Percentiles rank a stretch among this genome's conserved stretches.
Evolutionary conservation across 1,140 invertebrate species (phyloP).

Genomic region (Teleopsis dalmanni): DNA sequence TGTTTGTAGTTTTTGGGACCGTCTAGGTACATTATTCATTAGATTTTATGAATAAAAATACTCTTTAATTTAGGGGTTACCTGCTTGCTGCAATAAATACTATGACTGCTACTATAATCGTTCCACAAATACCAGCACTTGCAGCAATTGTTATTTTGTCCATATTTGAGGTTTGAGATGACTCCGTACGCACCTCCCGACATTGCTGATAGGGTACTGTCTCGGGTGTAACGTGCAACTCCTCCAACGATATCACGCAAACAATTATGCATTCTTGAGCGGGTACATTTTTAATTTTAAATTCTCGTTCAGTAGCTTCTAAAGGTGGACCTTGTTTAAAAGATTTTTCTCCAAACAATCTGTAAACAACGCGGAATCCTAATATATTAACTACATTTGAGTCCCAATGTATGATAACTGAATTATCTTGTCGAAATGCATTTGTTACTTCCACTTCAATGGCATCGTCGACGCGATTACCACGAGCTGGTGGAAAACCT

Average conservation of each 20-base stretch:
- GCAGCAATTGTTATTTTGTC: conserved; percentile 91
- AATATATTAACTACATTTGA: conserved; percentile 75
- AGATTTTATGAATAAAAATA: neutral
- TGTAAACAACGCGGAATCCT: conserved; percentile 81
- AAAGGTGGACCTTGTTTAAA: conserved; percentile 84
- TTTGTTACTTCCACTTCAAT: conserved; percentile 78
- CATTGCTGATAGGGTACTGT: conserved; percentile 81
- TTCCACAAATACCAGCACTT: conserved; percentile 87
- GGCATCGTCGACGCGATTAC: conserved; percentile 50
- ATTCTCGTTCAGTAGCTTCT: conserved; percentile 78
- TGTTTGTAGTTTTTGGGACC: conserved; percentile 67
- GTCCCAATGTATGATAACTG: conserved; percentile 86
- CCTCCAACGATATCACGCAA: conserved; percentile 82
- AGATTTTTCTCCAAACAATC: conserved; percentile 80
- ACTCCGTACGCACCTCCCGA: conserved; percentile 77
- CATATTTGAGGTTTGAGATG: conserved; percentile 75
- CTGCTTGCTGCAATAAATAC: conserved; percentile 79
- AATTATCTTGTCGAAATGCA: conserved; percentile 76
- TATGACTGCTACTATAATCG: conserved; percentile 78
- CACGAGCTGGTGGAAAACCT: conserved; percentile 58
- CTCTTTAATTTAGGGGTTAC: conserved; percentile 13
- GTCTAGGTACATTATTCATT: conserved; percentile 36
- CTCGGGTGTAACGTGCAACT: conserved; percentile 74
- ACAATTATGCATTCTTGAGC: conserved; percentile 87
- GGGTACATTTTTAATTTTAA: conserved; percentile 87